Conservation (phyloP, 1,140 invertebrate species). For the Paraescarpia echinospica region DNA sequence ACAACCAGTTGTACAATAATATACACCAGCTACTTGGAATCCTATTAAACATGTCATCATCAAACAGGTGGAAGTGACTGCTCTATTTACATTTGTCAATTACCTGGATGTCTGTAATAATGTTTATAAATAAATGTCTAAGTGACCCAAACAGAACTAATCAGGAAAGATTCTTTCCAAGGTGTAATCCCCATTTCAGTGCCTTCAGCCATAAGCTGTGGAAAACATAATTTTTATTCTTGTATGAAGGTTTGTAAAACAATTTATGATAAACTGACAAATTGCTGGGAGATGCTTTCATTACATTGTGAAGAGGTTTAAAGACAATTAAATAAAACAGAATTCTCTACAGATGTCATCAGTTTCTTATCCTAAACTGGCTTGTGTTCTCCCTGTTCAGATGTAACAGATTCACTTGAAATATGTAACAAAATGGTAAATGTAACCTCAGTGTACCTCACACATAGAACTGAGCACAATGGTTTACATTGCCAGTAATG, state of each 20-base stretch:
- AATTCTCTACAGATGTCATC: neutral
- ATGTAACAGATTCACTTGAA: neutral
- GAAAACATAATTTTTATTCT: no score
- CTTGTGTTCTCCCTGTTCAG: neutral
- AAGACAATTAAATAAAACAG: neutral
- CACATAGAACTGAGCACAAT: neutral
- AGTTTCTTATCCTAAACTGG: neutral
- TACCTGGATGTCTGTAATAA: no score
- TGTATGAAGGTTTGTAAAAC: no score
- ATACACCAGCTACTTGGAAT: neutral
- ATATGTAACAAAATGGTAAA: neutral
- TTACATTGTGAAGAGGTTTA: neutral
- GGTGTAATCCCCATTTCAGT: no score
- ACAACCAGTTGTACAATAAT: neutral
- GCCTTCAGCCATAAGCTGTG: no score
- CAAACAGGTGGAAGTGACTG: neutral
- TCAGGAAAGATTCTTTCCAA: no score
- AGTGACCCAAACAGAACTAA: no score
- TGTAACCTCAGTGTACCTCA: neutral
- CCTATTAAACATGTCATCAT: neutral
- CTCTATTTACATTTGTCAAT: no score
- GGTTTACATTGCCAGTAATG: neutral
- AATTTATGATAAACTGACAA: neutral
- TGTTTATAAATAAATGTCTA: no score
- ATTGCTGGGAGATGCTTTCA: neutral